A percentile compares a stretch with the other conserved stretches of the same genome.
These are phyloP conservation scores for Noctua janthina DNA, from an alignment of 2,888 invertebrate genomes.

Conservation along the genomic window DNA sequence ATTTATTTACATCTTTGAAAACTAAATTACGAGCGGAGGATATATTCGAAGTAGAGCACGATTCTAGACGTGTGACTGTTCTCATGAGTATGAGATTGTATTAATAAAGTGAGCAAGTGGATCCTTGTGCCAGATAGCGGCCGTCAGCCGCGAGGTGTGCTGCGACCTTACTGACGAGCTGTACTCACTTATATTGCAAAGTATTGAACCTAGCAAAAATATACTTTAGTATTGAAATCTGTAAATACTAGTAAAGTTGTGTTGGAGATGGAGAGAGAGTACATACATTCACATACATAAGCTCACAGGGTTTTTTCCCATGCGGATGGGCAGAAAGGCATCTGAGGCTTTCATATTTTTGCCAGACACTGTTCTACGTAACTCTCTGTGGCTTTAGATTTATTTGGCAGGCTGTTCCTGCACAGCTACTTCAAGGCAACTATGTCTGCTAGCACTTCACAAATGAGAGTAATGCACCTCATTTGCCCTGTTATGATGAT, in stretches of 20 bases:
- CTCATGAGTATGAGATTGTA: slow-evolving; percentile 16
- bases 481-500: not conserved
- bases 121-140: slow-evolving; percentile 56
- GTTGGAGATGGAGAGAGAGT: not conserved
- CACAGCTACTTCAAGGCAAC: too few relatives aligned
- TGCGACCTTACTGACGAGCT: slow-evolving; percentile 10
- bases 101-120: slow-evolving; percentile 24
- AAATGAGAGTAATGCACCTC: not conserved
- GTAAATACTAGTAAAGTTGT: not conserved
- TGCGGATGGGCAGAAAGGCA: not conserved
- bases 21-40: not conserved
- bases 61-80: slow-evolving; percentile 8
- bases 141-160: slow-evolving; percentile 34
- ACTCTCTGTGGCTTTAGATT: not conserved
- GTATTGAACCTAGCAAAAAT: not conserved
- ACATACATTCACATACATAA: not conserved
- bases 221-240: not conserved
- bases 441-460: not conserved
- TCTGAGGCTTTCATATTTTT: not conserved
- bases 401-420: not conserved
- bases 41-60: slow-evolving; percentile 1
- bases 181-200: not conserved
- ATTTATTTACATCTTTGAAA: not conserved
- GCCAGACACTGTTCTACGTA: not conserved
- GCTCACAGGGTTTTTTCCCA: rapidly evolving